These are phyloP conservation scores for Cremastinae sp. DNA, from an alignment of 2,888 invertebrate species.

Conservation along the genomic window DNA sequence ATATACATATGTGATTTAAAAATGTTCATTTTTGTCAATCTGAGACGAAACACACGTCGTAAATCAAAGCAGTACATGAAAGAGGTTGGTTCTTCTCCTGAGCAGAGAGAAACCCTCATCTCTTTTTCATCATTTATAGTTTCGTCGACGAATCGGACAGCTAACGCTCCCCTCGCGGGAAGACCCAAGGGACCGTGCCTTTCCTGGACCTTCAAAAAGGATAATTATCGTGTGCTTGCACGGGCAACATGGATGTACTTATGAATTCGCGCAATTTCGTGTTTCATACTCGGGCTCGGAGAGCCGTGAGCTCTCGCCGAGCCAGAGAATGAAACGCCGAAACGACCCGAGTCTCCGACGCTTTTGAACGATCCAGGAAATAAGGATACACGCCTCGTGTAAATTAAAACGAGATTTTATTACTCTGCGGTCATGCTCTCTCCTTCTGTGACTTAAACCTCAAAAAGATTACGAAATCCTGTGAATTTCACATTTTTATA, in stretches of 20 bases:
- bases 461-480: too few species aligned
- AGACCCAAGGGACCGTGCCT: slow-evolving; percentile 36
- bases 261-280: slow-evolving; percentile 73
- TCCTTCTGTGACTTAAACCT: too few species aligned
- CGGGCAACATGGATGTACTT: slow-evolving; percentile 50
- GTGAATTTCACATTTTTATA: too few species aligned
- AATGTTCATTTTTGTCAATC: too few species aligned
- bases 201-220: slow-evolving; percentile 41
- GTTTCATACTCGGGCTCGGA: slow-evolving; percentile 59
- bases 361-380: slow-evolving; percentile 67
- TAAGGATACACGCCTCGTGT: too few species aligned
- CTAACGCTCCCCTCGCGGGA: slow-evolving; percentile 36
- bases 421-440: slow-evolving; percentile 67
- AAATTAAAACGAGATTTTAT: slow-evolving; percentile 79
- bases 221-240: slow-evolving; percentile 43
- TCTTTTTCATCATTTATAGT: slow-evolving; percentile 35
- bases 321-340: slow-evolving; percentile 27
- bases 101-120: too few species aligned
- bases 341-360: slow-evolving; percentile 53
- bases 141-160: slow-evolving; percentile 22
- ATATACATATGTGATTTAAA: too few species aligned
- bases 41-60: too few species aligned
- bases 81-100: too few species aligned
- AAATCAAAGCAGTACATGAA: too few species aligned
- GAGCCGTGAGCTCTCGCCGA: slow-evolving; percentile 36